Conservation (phyloP, 2,113 vertebrate genomes). For the Phaethon lepturus region DNA sequence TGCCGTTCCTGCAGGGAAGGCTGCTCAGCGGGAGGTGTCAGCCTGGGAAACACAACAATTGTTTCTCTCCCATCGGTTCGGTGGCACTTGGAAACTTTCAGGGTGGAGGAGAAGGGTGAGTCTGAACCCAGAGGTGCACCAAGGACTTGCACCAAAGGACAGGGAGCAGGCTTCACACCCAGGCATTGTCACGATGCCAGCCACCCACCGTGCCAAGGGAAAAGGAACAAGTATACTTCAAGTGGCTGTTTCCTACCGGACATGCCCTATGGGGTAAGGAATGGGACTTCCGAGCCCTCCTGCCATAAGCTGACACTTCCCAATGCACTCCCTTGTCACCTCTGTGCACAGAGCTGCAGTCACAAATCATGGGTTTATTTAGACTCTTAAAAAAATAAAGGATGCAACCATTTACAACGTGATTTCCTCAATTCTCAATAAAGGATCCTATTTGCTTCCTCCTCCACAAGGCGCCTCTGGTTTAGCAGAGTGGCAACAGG, state of each 20-base stretch:
- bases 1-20: conserved; percentile 52
- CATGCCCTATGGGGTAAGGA: neutral
- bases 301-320: neutral
- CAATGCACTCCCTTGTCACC: neutral
- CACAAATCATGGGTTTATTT: neutral
- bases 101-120: neutral
- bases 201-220: neutral
- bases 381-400: neutral
- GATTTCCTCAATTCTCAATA: conserved; percentile 52
- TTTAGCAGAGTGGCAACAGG: neutral
- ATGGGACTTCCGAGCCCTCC: neutral
- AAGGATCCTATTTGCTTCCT: conserved; percentile 47
- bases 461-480: neutral
- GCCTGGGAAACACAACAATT: conserved; percentile 37
- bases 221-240: neutral
- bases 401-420: neutral
- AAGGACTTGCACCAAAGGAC: neutral
- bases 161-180: neutral
- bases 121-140: conserved; percentile 18
- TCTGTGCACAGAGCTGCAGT: neutral
- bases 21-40: conserved; percentile 56
- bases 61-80: conserved; percentile 16
- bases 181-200: rapidly evolving
- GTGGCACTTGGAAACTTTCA: conserved; percentile 39
- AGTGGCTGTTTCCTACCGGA: conserved; percentile 27